Evolutionary conservation across 1,140 invertebrate species (phyloP).

Genomic region (Diuraphis noxia): DNA sequence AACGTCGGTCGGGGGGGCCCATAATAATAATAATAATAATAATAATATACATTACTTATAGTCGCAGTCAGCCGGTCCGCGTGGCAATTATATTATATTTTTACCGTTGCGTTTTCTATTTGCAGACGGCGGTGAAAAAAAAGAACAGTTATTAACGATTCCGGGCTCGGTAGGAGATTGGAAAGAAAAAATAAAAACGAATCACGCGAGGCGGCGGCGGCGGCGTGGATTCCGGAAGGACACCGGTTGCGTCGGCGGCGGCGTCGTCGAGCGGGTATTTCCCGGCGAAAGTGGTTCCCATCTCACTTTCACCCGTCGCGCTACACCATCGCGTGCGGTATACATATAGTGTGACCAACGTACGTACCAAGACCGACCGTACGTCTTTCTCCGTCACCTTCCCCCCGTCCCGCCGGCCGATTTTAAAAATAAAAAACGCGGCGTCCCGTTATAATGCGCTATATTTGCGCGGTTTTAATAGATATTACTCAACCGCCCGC

Average conservation of each 20-base stretch:
- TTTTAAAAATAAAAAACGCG: background rate
- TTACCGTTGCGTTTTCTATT: conserved; percentile 28
- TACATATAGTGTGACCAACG: conserved; percentile 13
- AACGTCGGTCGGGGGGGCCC: background rate
- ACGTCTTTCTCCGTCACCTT: background rate
- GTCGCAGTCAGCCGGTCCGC: no score
- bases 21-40: no score
- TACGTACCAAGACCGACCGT: background rate
- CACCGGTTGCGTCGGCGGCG: conserved; percentile 52
- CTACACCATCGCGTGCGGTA: background rate
- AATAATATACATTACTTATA: no score
- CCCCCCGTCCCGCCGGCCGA: background rate
- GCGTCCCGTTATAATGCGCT: conserved; percentile 46
- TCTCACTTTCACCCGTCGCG: conserved; percentile 51
- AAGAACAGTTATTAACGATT: conserved; percentile 1
- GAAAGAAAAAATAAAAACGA: conserved; percentile 25
- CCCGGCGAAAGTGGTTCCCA: conserved; percentile 53
- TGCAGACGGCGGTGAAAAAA: background rate
- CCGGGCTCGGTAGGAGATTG: conserved; percentile 17
- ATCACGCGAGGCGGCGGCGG: conserved; percentile 27
- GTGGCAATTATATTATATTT: conserved; percentile 36
- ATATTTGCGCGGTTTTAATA: background rate
- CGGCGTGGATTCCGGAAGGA: conserved; percentile 46
- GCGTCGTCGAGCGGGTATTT: conserved; percentile 48
- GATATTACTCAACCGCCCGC: conserved; percentile 27